Evolutionary conservation across 2,888 invertebrate genomes (phyloP).

Genomic region (Mythimna lalbum): DNA sequence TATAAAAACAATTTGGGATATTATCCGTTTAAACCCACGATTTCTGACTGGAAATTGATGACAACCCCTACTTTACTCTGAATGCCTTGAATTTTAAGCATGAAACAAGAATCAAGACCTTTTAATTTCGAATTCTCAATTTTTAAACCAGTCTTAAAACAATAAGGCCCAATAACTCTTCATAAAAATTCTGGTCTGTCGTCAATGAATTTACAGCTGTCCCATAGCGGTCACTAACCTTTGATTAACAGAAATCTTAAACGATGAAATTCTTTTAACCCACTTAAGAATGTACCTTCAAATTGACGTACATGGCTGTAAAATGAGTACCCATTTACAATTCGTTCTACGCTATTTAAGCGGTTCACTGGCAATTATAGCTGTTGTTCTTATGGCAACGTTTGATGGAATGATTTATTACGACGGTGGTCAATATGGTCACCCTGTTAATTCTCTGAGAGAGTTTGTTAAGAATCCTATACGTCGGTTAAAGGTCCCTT

Average conservation of each 20-base stretch:
- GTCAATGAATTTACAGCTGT: slow-evolving; percentile 34
- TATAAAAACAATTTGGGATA: neutral
- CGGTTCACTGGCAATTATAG: slow-evolving; percentile 57
- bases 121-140: too few relatives aligned
- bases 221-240: slow-evolving; percentile 52
- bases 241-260: slow-evolving; percentile 60
- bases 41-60: too few relatives aligned
- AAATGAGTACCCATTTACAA: slow-evolving; percentile 58
- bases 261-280: slow-evolving; percentile 61
- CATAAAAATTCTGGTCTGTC: neutral
- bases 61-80: too few relatives aligned
- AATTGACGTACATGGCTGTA: slow-evolving; percentile 45
- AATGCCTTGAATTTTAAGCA: too few relatives aligned
- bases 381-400: slow-evolving; percentile 37
- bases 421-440: neutral
- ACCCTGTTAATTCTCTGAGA: slow-evolving; percentile 9
- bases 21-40: too few relatives aligned
- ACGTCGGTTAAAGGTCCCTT: slow-evolving; percentile 18
- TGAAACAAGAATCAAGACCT: too few relatives aligned
- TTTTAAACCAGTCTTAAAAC: too few relatives aligned
- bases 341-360: slow-evolving; percentile 63
- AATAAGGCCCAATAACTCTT: too few relatives aligned
- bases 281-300: slow-evolving; percentile 53
- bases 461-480: neutral
- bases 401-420: slow-evolving; percentile 41